Percentiles rank a stretch among this genome's conserved stretches.
Evolutionary conservation across 2,888 invertebrate genomes (phyloP).

Genomic region (Ophion obscuratus): DNA sequence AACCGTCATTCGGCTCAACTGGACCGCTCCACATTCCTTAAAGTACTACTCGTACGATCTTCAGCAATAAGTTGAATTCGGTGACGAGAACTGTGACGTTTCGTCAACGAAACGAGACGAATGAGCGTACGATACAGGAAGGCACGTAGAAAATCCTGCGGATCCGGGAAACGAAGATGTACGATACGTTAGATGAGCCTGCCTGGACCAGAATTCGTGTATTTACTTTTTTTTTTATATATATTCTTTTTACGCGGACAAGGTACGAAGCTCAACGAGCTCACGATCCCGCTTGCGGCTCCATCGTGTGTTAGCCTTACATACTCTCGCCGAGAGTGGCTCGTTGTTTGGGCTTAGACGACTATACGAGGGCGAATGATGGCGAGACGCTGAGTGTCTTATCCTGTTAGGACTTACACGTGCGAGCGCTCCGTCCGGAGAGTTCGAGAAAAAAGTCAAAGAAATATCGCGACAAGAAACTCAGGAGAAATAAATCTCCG

Average conservation of each 20-base stretch:
- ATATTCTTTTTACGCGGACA: constrained; percentile 31
- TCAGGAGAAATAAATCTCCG: constrained; percentile 36
- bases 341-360: constrained; percentile 59
- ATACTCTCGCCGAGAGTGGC: constrained; percentile 47
- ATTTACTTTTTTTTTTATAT: constrained; percentile 11
- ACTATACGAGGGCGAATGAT: constrained; percentile 29
- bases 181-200: constrained; percentile 44
- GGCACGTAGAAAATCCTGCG: constrained; percentile 17
- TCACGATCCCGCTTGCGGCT: constrained; percentile 43
- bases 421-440: constrained; percentile 32
- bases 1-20: no score
- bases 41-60: not conserved
- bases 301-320: constrained; percentile 46
- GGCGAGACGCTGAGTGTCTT: constrained; percentile 55
- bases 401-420: constrained; percentile 55
- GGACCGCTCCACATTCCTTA: no score
- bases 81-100: not conserved
- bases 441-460: constrained; percentile 35
- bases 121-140: constrained; percentile 2
- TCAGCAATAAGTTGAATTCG: not conserved
- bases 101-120: not conserved
- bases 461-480: constrained; percentile 37
- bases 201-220: constrained; percentile 6
- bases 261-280: constrained; percentile 40
- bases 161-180: constrained; percentile 61